phyloP scores from a whole-genome alignment of 2,888 invertebrate genomes.

The Exocentrus adspersus region DNA sequence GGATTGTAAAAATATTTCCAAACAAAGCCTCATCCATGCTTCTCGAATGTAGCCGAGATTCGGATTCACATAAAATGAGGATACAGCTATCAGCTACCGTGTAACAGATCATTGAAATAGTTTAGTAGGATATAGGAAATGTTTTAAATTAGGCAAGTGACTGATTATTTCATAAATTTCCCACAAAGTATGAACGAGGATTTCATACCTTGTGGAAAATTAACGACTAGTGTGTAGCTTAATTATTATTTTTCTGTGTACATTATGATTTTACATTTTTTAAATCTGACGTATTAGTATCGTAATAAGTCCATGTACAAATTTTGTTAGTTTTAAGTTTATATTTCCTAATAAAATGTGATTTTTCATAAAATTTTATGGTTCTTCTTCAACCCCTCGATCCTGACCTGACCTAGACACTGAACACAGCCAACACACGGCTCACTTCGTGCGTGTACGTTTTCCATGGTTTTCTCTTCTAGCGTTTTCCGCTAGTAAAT shows the following conservation, averaged over 20 bases:
- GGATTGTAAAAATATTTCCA: no score
- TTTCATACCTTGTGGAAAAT: slow-evolving; percentile 34
- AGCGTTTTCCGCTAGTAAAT: no score
- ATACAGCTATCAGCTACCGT: neutral
- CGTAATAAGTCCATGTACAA: slow-evolving; percentile 55
- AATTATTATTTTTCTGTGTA: slow-evolving; percentile 46
- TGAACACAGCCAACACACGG: no score
- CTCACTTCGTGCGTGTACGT: no score
- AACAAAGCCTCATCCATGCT: no score
- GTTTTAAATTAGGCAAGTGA: slow-evolving; percentile 41
- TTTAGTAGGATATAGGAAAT: slow-evolving; percentile 36
- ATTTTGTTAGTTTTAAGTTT: slow-evolving; percentile 52
- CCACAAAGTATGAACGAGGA: slow-evolving; percentile 30
- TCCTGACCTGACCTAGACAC: no score
- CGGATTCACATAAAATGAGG: neutral
- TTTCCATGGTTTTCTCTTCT: no score
- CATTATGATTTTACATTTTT: slow-evolving; percentile 44
- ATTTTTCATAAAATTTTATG: slow-evolving; percentile 51
- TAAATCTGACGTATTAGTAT: slow-evolving; percentile 45
- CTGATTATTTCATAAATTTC: slow-evolving; percentile 42
- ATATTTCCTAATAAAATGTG: slow-evolving; percentile 52
- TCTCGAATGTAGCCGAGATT: no score
- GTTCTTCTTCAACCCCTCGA: no score
- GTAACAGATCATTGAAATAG: slow-evolving; percentile 41
- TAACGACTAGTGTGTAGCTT: slow-evolving; percentile 40